Percentiles rank a stretch among this genome's conserved stretches.
These are phyloP conservation scores for Centropristis striata DNA, from an alignment of 2,113 vertebrate species.

Conservation along the genomic window DNA sequence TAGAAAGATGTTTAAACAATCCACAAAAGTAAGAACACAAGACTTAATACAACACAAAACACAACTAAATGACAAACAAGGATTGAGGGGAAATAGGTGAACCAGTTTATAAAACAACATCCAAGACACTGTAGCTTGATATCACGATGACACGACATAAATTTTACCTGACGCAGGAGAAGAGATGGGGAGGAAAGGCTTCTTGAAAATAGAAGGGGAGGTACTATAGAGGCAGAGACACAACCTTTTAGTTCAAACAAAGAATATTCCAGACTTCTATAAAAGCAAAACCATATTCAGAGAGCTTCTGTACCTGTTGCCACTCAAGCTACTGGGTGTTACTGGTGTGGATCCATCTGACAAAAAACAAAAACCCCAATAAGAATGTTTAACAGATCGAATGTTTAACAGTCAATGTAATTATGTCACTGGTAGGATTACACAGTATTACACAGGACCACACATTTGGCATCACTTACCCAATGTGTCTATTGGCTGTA, in stretches of 20 bases:
- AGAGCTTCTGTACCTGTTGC: conserved; percentile 77
- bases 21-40: conserved; percentile 9
- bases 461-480: conserved; percentile 72
- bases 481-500: conserved; percentile 85
- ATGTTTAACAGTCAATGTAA: not conserved
- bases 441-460: not conserved
- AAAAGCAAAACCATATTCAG: conserved; percentile 15
- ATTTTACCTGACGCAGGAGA: conserved; percentile 86
- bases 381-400: not conserved
- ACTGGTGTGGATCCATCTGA: conserved; percentile 78
- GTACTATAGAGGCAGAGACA: conserved; percentile 66
- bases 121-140: conserved; percentile 8
- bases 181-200: conserved; percentile 90
- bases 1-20: conserved; percentile 5
- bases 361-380: conserved; percentile 24
- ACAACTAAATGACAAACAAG: conserved; percentile 30
- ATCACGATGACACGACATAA: not conserved
- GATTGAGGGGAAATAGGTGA: not conserved
- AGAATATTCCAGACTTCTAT: not conserved
- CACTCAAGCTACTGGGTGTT: conserved; percentile 70
- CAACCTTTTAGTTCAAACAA: conserved; percentile 10
- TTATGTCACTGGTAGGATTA: not conserved
- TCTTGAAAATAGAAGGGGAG: conserved; percentile 91
- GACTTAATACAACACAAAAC: conserved; percentile 8
- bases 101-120: conserved; percentile 23